These are phyloP conservation scores for Periphyllus acericola DNA, from an alignment of 2,888 invertebrate species.

Conservation along the genomic window DNA sequence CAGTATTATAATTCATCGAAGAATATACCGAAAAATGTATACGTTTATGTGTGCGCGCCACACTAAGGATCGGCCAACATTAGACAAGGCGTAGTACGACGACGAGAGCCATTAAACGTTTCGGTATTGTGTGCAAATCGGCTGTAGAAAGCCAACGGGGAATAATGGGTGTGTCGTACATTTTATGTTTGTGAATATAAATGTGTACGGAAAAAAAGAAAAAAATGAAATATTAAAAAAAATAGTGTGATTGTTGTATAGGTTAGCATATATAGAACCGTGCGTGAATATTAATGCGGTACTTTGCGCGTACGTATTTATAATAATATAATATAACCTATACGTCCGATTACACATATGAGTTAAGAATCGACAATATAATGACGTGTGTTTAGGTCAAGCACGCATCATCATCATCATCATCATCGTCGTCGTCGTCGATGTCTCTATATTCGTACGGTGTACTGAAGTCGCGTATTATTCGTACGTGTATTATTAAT, in stretches of 20 bases:
- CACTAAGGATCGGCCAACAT: slow-evolving; percentile 58
- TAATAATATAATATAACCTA: slow-evolving; percentile 1
- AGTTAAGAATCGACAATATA: slow-evolving; percentile 52
- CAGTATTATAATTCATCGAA: background rate
- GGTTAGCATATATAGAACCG: slow-evolving; percentile 45
- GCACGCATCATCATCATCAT: background rate
- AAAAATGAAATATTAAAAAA: slow-evolving; percentile 34
- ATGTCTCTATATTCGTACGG: background rate
- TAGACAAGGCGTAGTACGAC: slow-evolving; percentile 53
- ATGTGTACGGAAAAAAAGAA: slow-evolving; percentile 18
- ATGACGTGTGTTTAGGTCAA: slow-evolving; percentile 17
- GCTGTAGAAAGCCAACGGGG: slow-evolving; percentile 57
- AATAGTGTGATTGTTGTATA: slow-evolving; percentile 54
- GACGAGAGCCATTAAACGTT: slow-evolving; percentile 57
- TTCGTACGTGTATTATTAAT: background rate
- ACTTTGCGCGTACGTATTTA: slow-evolving; percentile 14
- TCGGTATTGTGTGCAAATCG: slow-evolving; percentile 62
- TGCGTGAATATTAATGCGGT: slow-evolving; percentile 58
- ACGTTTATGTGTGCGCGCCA: background rate
- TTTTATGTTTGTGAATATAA: slow-evolving; percentile 58
- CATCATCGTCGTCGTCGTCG: background rate
- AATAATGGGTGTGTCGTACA: slow-evolving; percentile 59
- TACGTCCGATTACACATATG: slow-evolving; percentile 8
- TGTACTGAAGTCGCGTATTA: background rate
- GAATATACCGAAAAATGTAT: slow-evolving; percentile 15